Percentiles rank a stretch among this genome's conserved stretches.
phyloP scores from a whole-genome alignment of 2,113 vertebrate genomes.

The Centrocercus urophasianus region DNA sequence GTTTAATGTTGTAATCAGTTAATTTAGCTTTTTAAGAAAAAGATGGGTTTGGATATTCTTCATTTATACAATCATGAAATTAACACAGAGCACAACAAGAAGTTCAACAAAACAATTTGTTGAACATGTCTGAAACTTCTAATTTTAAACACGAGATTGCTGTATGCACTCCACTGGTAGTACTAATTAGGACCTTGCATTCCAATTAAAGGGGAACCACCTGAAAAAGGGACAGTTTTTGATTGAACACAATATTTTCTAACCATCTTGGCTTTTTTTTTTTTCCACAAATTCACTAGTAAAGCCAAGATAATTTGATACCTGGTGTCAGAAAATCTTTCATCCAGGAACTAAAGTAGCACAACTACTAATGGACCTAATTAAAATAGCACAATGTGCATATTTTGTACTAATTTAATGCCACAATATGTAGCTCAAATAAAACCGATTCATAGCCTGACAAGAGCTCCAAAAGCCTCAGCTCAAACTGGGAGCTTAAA shows the following conservation, averaged over 20 bases:
- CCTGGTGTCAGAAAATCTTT: neutral
- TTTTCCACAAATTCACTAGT: neutral
- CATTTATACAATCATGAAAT: neutral
- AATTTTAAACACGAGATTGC: neutral
- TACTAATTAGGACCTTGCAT: neutral
- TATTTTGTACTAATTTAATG: neutral
- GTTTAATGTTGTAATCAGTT: neutral
- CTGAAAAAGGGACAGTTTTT: neutral
- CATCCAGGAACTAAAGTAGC: neutral
- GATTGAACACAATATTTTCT: neutral
- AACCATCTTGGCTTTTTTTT: neutral
- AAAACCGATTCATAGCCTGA: neutral
- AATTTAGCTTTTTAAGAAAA: neutral
- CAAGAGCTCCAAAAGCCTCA: neutral
- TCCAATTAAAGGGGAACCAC: neutral
- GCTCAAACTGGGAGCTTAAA: neutral
- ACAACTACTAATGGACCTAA: neutral
- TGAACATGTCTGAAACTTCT: neutral
- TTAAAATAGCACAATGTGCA: neutral
- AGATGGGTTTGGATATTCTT: neutral
- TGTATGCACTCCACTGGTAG: neutral
- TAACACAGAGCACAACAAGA: neutral
- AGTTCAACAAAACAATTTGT: neutral
- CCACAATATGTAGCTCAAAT: neutral
- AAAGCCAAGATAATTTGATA: neutral